These are phyloP conservation scores for Dioctria linearis DNA, from an alignment of 2,888 invertebrate species.

Conservation along the genomic window DNA sequence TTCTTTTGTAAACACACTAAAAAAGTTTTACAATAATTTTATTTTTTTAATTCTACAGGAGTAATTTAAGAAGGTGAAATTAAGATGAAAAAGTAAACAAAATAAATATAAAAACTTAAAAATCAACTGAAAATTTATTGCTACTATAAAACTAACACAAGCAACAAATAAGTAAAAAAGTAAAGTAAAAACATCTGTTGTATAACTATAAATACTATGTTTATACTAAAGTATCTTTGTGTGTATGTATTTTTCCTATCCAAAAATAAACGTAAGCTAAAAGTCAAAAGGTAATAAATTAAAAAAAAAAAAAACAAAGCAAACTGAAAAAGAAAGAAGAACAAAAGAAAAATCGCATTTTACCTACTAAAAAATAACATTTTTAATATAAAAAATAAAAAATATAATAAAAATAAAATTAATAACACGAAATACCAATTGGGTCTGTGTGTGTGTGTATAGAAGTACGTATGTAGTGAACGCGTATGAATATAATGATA, in stretches of 20 bases:
- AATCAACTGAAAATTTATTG: neutral
- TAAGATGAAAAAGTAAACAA: neutral
- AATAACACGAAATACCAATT: neutral
- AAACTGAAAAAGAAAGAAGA: conserved; percentile 3
- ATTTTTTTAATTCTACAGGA: conserved; percentile 31
- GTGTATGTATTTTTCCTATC: conserved; percentile 47
- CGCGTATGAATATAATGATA: too few relatives aligned
- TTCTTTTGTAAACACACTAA: conserved; percentile 35
- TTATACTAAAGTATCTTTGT: conserved; percentile 42
- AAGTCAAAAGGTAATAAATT: conserved; percentile 19
- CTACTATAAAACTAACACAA: conserved; percentile 1
- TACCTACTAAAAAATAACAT: conserved; percentile 14
- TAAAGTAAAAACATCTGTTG: conserved; percentile 30
- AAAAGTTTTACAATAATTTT: conserved; percentile 31
- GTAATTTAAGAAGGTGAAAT: conserved; percentile 19
- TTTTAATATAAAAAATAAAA: neutral
- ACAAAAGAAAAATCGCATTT: conserved; percentile 12
- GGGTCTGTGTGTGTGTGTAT: too few relatives aligned
- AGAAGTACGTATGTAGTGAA: too few relatives aligned
- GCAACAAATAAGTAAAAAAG: conserved; percentile 4
- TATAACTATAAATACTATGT: conserved; percentile 20
- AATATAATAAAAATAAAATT: conserved; percentile 19
- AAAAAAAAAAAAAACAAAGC: neutral
- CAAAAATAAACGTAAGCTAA: conserved; percentile 3
- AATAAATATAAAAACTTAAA: neutral